Base-by-base conservation (phyloP, 2,113 vertebrate genomes). In the Clarias gariepinus region DNA sequence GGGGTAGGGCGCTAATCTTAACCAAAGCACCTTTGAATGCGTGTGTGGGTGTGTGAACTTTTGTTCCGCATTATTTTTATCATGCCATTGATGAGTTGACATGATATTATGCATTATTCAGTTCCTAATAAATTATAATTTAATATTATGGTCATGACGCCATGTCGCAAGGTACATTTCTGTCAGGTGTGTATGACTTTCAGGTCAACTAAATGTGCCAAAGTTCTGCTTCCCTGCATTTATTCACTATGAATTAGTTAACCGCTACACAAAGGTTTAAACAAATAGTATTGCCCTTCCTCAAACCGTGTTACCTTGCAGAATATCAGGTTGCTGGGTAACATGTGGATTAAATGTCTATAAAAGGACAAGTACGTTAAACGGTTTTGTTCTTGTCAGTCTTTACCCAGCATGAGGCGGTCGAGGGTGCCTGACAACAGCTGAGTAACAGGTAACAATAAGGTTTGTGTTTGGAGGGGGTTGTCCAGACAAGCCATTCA, bases 381-480 rank as follows among this genome's bases (percentile, higher is more conserved):
- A 80, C 7, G 18, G 8, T 58, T 58, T 58, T 23, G n/a, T 78
- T 78, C n/a, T 53, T 78, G 7, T 57, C n/a, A 78, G 53, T 9
- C n/a, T 79, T 79, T 57, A 33, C 16, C 77, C 55, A 33, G 53
- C 52, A 10, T 78, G 52, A 18, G 76, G 30, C 76, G 28, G 77
- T 79, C 16, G 58, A 19, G 28, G 28, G 19, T 58, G 18, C 28
- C 77, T 80, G 77, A 60, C 77, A 80, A 80, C 77, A 80, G 77
- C 77, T 21, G 77, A 60, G 53, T 11, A 79, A 79, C 53, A 2
- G 10, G 16, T 33, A 79, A 57, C 77, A 79, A 58, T 79, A 19
- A 18, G 25, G 1, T 28, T 57, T 78, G 76, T 78, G 47, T 53
- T 76, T 3, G 47, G 23, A n/a, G 76, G 53, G 52, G n/a, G n/a